Conservation (phyloP, 2,888 invertebrate species). For the Amphiduros pacificus region DNA sequence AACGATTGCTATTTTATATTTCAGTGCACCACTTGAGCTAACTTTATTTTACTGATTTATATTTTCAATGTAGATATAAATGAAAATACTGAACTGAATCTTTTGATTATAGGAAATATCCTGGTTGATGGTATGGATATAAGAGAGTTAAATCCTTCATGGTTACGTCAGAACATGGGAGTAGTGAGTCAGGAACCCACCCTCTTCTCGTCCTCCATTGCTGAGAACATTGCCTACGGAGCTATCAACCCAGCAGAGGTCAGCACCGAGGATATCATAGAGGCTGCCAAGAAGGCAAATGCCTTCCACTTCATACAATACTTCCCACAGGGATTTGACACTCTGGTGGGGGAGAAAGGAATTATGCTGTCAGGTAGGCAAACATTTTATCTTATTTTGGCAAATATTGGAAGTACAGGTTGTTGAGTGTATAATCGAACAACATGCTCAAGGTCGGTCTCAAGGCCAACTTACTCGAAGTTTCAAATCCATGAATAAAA, state of each 20-base stretch:
- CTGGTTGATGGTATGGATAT: slow-evolving; percentile 77
- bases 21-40: no score
- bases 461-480: no score
- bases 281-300: slow-evolving; percentile 81
- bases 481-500: no score
- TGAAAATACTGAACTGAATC: no score
- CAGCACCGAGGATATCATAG: slow-evolving; percentile 65
- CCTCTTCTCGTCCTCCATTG: slow-evolving; percentile 85
- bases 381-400: no score
- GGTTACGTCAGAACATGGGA: slow-evolving; percentile 85
- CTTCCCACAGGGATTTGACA: slow-evolving; percentile 74
- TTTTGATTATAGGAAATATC: slow-evolving; percentile 62
- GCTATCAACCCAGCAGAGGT: slow-evolving; percentile 62
- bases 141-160: slow-evolving; percentile 75
- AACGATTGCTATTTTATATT: no score
- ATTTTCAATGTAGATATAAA: no score
- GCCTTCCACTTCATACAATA: slow-evolving; percentile 75
- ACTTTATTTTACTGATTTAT: no score
- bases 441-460: no score
- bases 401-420: no score
- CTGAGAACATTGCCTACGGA: slow-evolving; percentile 79
- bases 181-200: slow-evolving; percentile 89
- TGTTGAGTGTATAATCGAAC: no score
- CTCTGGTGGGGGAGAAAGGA: slow-evolving; percentile 87
- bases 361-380: slow-evolving; percentile 83